phyloP scores from a whole-genome alignment of 2,888 invertebrate genomes.

The Synanthedon andrenaeformis region DNA sequence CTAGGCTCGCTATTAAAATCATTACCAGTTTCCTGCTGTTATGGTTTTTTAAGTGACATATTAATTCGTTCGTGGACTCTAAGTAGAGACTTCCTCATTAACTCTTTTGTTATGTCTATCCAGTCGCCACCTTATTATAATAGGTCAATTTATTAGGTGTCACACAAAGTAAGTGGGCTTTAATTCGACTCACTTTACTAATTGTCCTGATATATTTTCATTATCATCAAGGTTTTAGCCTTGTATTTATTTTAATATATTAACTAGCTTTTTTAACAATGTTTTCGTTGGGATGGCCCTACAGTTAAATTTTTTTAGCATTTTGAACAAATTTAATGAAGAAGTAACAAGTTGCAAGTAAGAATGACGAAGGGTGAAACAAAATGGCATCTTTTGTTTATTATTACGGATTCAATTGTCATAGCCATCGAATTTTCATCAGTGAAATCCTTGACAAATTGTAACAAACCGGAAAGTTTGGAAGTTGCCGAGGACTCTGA shows the following conservation, averaged over 20 bases:
- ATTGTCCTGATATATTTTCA: too few relatives aligned
- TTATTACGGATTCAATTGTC: slow-evolving; percentile 32
- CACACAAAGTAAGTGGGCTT: background rate
- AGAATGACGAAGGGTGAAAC: background rate
- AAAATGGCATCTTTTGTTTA: slow-evolving; percentile 29
- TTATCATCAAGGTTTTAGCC: too few relatives aligned
- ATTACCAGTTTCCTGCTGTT: slow-evolving; percentile 52
- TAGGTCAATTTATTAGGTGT: slow-evolving; percentile 26
- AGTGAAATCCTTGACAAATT: slow-evolving; percentile 48
- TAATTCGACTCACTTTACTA: background rate
- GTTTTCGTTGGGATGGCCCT: too few relatives aligned
- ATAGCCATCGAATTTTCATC: slow-evolving; percentile 46
- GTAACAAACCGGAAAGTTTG: slow-evolving; percentile 55
- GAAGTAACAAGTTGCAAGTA: background rate
- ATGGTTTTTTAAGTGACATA: slow-evolving; percentile 56
- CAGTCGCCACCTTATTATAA: slow-evolving; percentile 38
- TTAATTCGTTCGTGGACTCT: slow-evolving; percentile 48
- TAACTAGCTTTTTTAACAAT: too few relatives aligned
- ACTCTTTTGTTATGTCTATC: slow-evolving; percentile 50
- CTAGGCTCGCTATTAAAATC: slow-evolving; percentile 57
- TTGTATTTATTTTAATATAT: too few relatives aligned
- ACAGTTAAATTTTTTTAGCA: background rate
- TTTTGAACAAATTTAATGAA: background rate
- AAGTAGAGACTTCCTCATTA: slow-evolving; percentile 68
- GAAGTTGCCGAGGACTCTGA: slow-evolving; percentile 36